A percentile compares a stretch with the other conserved stretches of the same genome.
phyloP scores from a whole-genome alignment of 2,113 vertebrate genomes.

The Nesogale talazaci region DNA sequence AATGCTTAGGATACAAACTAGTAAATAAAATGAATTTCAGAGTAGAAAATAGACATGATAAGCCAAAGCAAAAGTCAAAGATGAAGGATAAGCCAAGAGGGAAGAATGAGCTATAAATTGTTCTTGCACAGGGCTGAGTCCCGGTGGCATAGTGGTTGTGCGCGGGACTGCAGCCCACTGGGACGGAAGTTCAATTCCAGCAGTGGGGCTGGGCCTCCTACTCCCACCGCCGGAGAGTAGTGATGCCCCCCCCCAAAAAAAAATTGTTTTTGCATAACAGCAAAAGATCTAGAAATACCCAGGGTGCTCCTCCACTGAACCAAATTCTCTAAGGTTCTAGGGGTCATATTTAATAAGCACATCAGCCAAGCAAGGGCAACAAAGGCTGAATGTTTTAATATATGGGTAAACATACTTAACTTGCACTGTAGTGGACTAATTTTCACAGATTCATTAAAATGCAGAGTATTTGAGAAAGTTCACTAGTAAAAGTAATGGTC shows the following conservation, averaged over 20 bases:
- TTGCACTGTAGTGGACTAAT: constrained; percentile 33
- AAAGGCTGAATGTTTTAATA: constrained; percentile 31
- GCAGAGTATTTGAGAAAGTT: constrained; percentile 2
- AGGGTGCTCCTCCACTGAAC: background rate
- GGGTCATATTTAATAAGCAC: constrained; percentile 5
- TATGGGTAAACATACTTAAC: constrained; percentile 25
- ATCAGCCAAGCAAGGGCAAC: background rate
- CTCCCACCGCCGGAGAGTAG: too few species aligned
- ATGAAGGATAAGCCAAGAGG: background rate
- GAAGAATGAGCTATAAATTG: background rate
- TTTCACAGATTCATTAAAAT: background rate
- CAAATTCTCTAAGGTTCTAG: background rate
- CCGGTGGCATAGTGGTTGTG: too few species aligned
- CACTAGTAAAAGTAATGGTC: constrained; percentile 21
- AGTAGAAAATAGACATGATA: constrained; percentile 59
- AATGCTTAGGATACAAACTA: constrained; percentile 41
- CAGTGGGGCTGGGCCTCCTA: too few species aligned
- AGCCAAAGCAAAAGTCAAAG: constrained; percentile 58
- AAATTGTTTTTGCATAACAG: too few species aligned
- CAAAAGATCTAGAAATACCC: background rate
- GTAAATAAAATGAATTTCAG: background rate
- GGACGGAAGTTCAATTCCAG: too few species aligned
- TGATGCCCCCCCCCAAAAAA: too few species aligned
- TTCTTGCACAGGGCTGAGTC: background rate
- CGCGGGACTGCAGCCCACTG: too few species aligned